Percentiles rank a stretch among this genome's conserved stretches.
phyloP scores from a whole-genome alignment of 2,888 invertebrate genomes.

The Nebria brevicollis region DNA sequence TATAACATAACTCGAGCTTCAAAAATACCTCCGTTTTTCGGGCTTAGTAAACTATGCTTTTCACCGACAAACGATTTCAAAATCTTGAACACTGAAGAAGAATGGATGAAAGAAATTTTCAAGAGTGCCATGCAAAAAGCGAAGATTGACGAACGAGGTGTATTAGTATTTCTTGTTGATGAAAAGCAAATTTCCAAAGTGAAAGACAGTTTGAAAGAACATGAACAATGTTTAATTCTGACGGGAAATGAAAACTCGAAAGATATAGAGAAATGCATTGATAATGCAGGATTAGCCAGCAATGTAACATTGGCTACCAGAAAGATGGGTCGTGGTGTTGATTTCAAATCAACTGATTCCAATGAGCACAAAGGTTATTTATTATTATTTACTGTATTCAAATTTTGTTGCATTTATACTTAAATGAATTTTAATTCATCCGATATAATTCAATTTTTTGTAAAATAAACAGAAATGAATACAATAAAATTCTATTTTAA shows the following conservation, averaged over 20 bases:
- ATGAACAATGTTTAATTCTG: not conserved
- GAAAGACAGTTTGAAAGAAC: too few relatives aligned
- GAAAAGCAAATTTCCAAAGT: slow-evolving; percentile 2
- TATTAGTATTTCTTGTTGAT: not conserved
- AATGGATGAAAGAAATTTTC: not conserved
- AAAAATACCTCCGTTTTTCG: slow-evolving; percentile 11
- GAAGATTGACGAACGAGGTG: not conserved
- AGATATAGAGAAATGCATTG: not conserved
- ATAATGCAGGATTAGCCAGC: not conserved
- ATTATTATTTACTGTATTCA: not conserved
- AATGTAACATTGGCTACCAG: slow-evolving; percentile 7
- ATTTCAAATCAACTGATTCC: slow-evolving; percentile 12
- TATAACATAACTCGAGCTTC: not conserved
- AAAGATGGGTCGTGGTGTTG: slow-evolving; percentile 11
- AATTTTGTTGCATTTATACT: too few relatives aligned
- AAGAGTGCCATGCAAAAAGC: not conserved
- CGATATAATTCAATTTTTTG: too few relatives aligned
- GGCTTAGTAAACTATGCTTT: not conserved
- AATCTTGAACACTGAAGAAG: slow-evolving; percentile 4
- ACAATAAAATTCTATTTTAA: not conserved
- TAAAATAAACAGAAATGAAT: too few relatives aligned
- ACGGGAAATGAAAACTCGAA: slow-evolving; percentile 7
- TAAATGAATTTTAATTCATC: too few relatives aligned
- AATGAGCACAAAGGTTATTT: slow-evolving; percentile 2
- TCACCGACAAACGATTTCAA: not conserved